Base-by-base conservation (phyloP, 1,140 invertebrate genomes). In the Panagrolaimus sp. region DNA sequence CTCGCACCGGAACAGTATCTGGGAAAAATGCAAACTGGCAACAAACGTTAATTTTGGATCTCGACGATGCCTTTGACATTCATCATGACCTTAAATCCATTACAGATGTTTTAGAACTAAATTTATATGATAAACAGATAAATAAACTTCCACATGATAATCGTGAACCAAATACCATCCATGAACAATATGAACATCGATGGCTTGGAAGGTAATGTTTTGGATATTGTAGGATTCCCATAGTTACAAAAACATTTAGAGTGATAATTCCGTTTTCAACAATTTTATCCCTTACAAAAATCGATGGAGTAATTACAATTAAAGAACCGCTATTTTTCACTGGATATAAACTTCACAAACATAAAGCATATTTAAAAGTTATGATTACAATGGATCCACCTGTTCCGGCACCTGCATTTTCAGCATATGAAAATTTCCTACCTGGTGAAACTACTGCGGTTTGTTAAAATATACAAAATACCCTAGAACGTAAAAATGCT, bases 361-460 rank as follows among this genome's bases (percentile, higher is more conserved):
- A 67, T 11, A 67, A 23, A 2, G n/a, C 27, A 9, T 31, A 45
- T 27, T 16, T 31, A 14, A 72, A 72, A 57, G 20, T 73, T 7
- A 42, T 75, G 75, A 73, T 78, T 14, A 74, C 75, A 31, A 72
- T 53, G n/a, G 73, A 73, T 57, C 72, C 72, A 16, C 68, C 73
- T 2, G 11, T 73, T 23, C n/a, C 46, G 13, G 53, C 72, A 9
- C 72, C 72, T 1, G 1, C 51, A 0, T 20, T 20, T 8, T 25
- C 20, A 11, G 20, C 27, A 27, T 57, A 57, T 16, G 51, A 20
- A 27, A 57, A 57, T 20, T 57, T 57, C 8, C 20, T 57, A 16
- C 51, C 51, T 13, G 51, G 51, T 4, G 51, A 57, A 57, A 20
- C 51, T n/a, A 9, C 20, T 20, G 20, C 51, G 20, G 51, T 57